Evolutionary conservation across 2,113 vertebrate genomes (phyloP).

Genomic region (Varanus komodoensis): DNA sequence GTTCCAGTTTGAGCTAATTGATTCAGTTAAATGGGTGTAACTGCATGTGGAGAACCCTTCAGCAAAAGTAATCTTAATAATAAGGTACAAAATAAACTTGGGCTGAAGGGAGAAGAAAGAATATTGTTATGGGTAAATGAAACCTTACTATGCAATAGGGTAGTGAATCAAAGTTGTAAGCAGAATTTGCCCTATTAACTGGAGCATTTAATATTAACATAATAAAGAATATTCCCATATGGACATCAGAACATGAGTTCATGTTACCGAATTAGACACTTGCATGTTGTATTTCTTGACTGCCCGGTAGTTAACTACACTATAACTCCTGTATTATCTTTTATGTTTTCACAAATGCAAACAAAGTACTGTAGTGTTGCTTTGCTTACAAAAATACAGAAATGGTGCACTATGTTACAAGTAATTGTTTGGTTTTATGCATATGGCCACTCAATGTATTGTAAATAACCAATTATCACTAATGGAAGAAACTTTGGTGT

Average conservation of each 20-base stretch:
- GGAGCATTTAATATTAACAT: neutral
- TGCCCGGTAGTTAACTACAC: rapidly evolving
- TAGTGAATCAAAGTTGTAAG: too few species aligned
- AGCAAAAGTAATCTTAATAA: neutral
- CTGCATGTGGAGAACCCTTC: neutral
- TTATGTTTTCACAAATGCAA: neutral
- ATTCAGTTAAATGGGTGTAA: neutral
- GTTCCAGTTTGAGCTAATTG: conserved; percentile 16
- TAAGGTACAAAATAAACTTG: neutral
- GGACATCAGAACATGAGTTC: neutral
- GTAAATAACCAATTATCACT: rapidly evolving
- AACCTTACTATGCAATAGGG: neutral
- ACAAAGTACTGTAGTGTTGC: neutral
- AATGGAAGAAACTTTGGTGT: rapidly evolving
- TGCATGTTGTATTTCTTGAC: neutral
- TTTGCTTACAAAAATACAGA: rapidly evolving
- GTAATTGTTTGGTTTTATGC: rapidly evolving
- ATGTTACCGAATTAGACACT: neutral
- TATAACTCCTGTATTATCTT: neutral
- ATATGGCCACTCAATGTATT: rapidly evolving
- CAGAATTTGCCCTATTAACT: too few species aligned
- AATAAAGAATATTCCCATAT: too few species aligned
- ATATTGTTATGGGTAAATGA: neutral
- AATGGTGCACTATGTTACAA: rapidly evolving
- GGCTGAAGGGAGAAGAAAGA: neutral